phyloP scores from a whole-genome alignment of 2,797 vertebrate genomes.

The Knipowitschia caucasica region DNA sequence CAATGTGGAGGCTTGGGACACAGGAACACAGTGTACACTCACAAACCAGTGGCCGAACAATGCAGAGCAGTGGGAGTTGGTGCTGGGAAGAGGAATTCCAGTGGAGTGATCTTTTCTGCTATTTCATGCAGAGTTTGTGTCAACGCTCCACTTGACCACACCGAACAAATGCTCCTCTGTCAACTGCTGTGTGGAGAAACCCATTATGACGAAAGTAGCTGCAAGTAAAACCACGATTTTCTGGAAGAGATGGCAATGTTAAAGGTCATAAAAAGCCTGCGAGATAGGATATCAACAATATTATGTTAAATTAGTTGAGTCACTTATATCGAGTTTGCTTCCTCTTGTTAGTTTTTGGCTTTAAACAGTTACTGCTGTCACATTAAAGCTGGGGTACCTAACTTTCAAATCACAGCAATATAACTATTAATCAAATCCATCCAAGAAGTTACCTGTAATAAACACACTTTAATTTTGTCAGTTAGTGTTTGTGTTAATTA shows the following conservation, averaged over 20 bases:
- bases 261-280: conserved; percentile 9
- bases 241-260: conserved; percentile 12
- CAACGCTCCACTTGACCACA: conserved; percentile 38
- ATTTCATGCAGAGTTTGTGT: conserved; percentile 52
- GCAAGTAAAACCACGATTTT: conserved; percentile 36
- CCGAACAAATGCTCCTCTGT: conserved; percentile 63
- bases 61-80: conserved; percentile 55
- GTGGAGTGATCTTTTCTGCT: conserved; percentile 53
- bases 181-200: conserved; percentile 44
- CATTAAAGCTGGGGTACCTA: too few relatives aligned
- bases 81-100: conserved; percentile 64
- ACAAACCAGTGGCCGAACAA: conserved; percentile 36
- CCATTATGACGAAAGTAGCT: conserved; percentile 47
- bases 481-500: too few relatives aligned
- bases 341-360: too few relatives aligned
- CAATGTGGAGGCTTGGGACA: conserved; percentile 47
- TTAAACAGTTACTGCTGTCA: too few relatives aligned
- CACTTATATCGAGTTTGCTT: too few relatives aligned
- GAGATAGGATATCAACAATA: conserved; percentile 14
- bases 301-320: neutral
- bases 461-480: too few relatives aligned
- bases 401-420: too few relatives aligned
- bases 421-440: too few relatives aligned
- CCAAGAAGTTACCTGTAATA: too few relatives aligned
- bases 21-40: conserved; percentile 22